Conservation (phyloP, 2,113 vertebrate genomes). For the Rhineura floridana region DNA sequence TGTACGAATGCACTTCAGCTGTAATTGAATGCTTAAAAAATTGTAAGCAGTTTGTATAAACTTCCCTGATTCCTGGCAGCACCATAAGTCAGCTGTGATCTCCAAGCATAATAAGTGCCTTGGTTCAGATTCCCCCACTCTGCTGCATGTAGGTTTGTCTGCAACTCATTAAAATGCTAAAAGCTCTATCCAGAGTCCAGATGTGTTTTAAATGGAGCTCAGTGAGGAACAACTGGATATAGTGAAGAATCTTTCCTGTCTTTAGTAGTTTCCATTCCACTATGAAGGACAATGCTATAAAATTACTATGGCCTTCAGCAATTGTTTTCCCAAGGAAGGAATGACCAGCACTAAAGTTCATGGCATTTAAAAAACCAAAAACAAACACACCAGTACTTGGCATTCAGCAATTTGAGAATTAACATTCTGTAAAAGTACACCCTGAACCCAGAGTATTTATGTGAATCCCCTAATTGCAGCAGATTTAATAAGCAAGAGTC, state of each 20-base stretch:
- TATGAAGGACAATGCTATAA: slow-evolving; percentile 52
- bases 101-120: slow-evolving; percentile 68
- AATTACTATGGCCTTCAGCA: slow-evolving; percentile 52
- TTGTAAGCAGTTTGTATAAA: slow-evolving; percentile 63
- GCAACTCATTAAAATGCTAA: slow-evolving; percentile 70
- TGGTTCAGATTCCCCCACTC: slow-evolving; percentile 62
- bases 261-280: slow-evolving; percentile 55
- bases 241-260: slow-evolving; percentile 47
- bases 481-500: not conserved
- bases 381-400: slow-evolving; percentile 48
- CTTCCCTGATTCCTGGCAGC: slow-evolving; percentile 62
- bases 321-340: slow-evolving; percentile 43
- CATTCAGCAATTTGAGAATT: slow-evolving; percentile 55
- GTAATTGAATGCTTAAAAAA: slow-evolving; percentile 65
- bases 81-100: slow-evolving; percentile 71
- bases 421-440: not conserved
- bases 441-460: not conserved
- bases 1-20: slow-evolving; percentile 46
- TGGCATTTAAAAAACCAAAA: slow-evolving; percentile 7
- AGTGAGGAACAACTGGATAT: slow-evolving; percentile 63
- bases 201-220: slow-evolving; percentile 71
- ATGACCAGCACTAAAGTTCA: slow-evolving; percentile 30
- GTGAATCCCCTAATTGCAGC: not conserved
- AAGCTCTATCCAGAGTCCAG: slow-evolving; percentile 67
- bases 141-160: slow-evolving; percentile 60